Evolutionary conservation across 1,140 invertebrate genomes (phyloP), one percentile per base, ranked within the genome.

Genomic region (Stegodyphus mimosarum): DNA sequence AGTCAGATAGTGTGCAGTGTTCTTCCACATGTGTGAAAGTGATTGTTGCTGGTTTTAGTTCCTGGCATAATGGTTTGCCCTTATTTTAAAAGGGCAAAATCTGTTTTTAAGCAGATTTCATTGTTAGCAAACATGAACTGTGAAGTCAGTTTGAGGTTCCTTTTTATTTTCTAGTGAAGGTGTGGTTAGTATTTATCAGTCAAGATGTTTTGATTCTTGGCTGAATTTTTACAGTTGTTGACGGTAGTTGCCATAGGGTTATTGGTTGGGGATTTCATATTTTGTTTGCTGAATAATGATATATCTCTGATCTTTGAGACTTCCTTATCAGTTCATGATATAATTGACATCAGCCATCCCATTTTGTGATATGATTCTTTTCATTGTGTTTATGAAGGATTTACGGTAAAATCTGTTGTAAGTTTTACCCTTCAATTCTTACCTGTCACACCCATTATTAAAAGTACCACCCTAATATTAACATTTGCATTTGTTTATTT

Each of bases 41-140:
- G 49, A 51, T 63, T 73, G 55, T 71, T 81, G 73, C 63, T 84
- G 81, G 81, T 84, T 76, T 84, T 76, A 84, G 81, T 84, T 84
- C 81, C 81, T 84, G 81, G 73, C 69, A 52, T 49, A 81, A 52
- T 63, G 50, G 60, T 63, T 83, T 66, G 71, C 52, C 71, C 73
- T 60, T 6, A 53, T 70, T 64, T 49, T 53, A 51, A 73, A 9
- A 83, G 64, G 81, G 73, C 33, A 17, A 71, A 80, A 55, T 60
- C 33, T 80, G 66, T 67, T 66, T 80, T 80, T 80, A 52, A 15
- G 80, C 70, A 83, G 60, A 18, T 81, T 71, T 63, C 7, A 33
- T 72, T 74, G 80, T 64, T 83, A 60, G 78, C 53, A 60, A 73
- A 53, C 50, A 78, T 69, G 67, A 80, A 71, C 67, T 80, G 67